Evolutionary conservation across 2,113 vertebrate species (phyloP).

Genomic region (Gambusia affinis): DNA sequence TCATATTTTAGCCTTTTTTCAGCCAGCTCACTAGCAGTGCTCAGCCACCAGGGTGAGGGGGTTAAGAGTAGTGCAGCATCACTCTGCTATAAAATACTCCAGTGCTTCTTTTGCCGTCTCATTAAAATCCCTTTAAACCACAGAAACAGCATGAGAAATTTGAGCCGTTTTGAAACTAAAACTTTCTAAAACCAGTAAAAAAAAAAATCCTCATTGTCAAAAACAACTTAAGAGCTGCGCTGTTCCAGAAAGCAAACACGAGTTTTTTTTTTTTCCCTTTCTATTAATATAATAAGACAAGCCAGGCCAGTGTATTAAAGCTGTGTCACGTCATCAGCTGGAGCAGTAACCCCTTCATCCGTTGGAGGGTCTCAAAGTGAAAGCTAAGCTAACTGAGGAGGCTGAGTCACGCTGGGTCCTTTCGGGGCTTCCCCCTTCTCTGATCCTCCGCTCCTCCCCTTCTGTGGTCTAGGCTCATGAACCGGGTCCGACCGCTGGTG

Average conservation of each 20-base stretch:
- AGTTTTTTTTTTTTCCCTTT: constrained; percentile 13
- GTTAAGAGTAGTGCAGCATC: neutral
- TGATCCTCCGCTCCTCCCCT: constrained; percentile 74
- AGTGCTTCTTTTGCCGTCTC: neutral
- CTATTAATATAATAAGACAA: constrained; percentile 13
- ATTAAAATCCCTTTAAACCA: neutral
- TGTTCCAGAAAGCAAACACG: constrained; percentile 1
- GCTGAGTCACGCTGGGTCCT: constrained; percentile 73
- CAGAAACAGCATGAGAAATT: neutral
- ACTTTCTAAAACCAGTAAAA: neutral
- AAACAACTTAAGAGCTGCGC: constrained; percentile 3
- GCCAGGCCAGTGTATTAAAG: constrained; percentile 11
- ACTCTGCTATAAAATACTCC: neutral
- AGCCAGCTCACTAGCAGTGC: neutral
- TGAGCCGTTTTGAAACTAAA: neutral
- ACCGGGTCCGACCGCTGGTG: constrained; percentile 64
- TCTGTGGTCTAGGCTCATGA: constrained; percentile 65
- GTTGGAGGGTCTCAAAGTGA: constrained; percentile 31
- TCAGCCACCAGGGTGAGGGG: neutral
- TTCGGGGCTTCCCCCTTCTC: constrained; percentile 67
- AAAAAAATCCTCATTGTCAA: neutral
- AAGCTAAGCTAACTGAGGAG: constrained; percentile 51
- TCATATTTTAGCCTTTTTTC: neutral
- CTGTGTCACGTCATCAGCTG: neutral
- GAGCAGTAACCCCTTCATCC: constrained; percentile 18